These are phyloP conservation scores for Aspidiotus rigidus DNA, from an alignment of 2,888 invertebrate species.

Conservation along the genomic window DNA sequence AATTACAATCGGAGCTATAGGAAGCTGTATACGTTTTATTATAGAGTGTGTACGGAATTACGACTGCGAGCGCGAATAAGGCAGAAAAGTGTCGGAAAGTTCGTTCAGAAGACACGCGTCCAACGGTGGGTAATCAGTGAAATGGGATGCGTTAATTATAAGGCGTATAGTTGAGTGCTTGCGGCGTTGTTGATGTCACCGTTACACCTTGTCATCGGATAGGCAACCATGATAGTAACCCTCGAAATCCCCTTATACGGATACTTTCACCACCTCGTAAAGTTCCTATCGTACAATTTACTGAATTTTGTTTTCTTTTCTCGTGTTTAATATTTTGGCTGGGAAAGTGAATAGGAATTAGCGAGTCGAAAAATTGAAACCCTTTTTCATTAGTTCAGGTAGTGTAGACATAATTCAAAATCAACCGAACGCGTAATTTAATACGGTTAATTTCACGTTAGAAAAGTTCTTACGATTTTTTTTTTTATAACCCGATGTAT, in stretches of 20 bases:
- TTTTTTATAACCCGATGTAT: no score
- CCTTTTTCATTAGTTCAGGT: no score
- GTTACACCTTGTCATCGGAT: slow-evolving; percentile 2
- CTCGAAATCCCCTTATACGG: not conserved
- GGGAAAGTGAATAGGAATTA: no score
- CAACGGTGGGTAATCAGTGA: slow-evolving; percentile 22
- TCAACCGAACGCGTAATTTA: no score
- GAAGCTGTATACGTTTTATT: not conserved
- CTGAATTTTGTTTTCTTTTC: not conserved
- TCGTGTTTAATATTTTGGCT: not conserved
- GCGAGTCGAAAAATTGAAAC: no score
- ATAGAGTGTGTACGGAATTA: slow-evolving; percentile 7
- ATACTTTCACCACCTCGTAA: not conserved
- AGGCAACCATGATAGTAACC: slow-evolving; percentile 12
- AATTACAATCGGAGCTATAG: no score
- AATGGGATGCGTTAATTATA: slow-evolving; percentile 32
- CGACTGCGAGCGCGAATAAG: slow-evolving; percentile 8
- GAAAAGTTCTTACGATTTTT: no score
- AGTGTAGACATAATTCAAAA: no score
- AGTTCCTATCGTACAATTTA: not conserved
- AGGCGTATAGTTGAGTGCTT: slow-evolving; percentile 27
- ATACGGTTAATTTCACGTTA: no score
- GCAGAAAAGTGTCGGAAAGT: not conserved
- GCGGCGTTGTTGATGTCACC: slow-evolving; percentile 19
- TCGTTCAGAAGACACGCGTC: not conserved